A percentile compares a stretch with the other conserved stretches of the same genome.
These are phyloP conservation scores for Pelmatolapia mariae DNA, from an alignment of 2,113 vertebrate species.

Conservation along the genomic window DNA sequence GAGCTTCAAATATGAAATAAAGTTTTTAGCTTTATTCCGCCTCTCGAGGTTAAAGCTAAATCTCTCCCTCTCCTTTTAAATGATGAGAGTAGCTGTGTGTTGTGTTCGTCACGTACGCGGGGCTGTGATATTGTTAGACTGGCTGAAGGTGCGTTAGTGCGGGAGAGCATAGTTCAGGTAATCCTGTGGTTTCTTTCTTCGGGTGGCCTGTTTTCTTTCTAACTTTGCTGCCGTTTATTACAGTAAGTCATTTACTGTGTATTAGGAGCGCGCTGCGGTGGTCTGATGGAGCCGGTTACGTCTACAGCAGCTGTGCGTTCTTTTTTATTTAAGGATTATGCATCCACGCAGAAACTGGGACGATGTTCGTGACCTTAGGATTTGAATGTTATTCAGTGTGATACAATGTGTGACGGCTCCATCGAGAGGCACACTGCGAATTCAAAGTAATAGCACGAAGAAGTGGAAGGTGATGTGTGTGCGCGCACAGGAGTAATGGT, in stretches of 20 bases:
- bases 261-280: not conserved
- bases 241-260: not conserved
- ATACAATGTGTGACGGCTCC: not conserved
- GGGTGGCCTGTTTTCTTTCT: not conserved
- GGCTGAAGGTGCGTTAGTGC: not conserved
- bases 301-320: not conserved
- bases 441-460: not conserved
- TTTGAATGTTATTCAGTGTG: not conserved
- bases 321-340: not conserved
- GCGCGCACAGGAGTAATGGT: not conserved
- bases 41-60: not conserved
- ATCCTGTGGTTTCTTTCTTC: not conserved
- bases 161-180: not conserved
- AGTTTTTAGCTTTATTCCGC: not conserved
- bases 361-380: not conserved
- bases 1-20: not conserved
- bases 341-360: not conserved
- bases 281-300: not conserved
- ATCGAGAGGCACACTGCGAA: not conserved
- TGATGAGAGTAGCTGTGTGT: not conserved
- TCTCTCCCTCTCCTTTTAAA: not conserved
- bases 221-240: not conserved
- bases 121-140: not conserved
- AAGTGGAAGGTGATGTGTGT: not conserved
- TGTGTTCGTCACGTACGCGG: not conserved